A percentile compares a stretch with the other conserved stretches of the same genome.
phyloP scores from a whole-genome alignment of 2,888 invertebrate species.

The Pandemis cinnamomeana region DNA sequence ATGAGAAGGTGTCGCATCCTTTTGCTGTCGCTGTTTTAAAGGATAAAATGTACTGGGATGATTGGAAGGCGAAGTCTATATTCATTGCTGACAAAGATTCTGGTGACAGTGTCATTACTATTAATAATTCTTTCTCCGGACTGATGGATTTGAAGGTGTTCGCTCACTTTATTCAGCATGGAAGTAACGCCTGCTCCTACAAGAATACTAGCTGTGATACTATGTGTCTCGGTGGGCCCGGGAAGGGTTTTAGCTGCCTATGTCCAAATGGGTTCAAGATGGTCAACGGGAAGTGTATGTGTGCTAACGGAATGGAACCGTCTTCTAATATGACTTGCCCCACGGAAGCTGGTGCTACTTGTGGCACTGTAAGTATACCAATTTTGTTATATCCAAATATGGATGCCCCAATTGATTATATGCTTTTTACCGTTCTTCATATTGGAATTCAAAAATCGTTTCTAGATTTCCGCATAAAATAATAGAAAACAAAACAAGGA shows the following conservation, averaged over 20 bases:
- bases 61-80: conserved; percentile 92
- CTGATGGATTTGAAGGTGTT: conserved; percentile 93
- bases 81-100: conserved; percentile 92
- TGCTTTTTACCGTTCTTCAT: too few relatives aligned
- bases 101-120: conserved; percentile 85
- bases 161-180: conserved; percentile 90
- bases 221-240: conserved; percentile 91
- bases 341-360: conserved; percentile 82
- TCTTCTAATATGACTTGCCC: conserved; percentile 89
- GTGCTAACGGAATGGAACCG: conserved; percentile 88
- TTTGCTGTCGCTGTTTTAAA: conserved; percentile 95
- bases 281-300: conserved; percentile 87
- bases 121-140: conserved; percentile 87
- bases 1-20: conserved; percentile 90
- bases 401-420: too few relatives aligned
- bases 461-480: not conserved
- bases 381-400: not conserved
- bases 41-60: conserved; percentile 95
- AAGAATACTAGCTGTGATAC: conserved; percentile 87
- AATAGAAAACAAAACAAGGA: too few relatives aligned
- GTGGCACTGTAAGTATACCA: conserved; percentile 82
- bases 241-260: conserved; percentile 87
- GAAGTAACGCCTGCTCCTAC: conserved; percentile 88
- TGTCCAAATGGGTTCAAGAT: conserved; percentile 91
- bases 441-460: too few relatives aligned